Evolutionary conservation across 2,113 vertebrate species (phyloP).

Genomic region (Gnathonemus echidnorhynchus): DNA sequence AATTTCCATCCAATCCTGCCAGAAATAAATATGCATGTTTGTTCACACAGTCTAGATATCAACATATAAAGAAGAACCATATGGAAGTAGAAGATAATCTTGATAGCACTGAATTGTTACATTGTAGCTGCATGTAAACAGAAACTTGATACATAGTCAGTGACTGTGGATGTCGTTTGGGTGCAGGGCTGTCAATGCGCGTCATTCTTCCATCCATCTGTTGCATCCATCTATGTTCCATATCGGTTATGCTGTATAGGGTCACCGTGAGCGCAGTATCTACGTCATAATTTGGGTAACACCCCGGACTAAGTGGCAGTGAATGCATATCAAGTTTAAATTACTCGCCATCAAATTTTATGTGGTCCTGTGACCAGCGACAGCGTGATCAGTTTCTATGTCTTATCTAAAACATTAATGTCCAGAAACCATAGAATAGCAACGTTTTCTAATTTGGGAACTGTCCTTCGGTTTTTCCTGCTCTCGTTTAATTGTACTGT

Average conservation of each 20-base stretch:
- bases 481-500: slow-evolving; percentile 2
- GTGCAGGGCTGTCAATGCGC: background rate
- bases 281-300: background rate
- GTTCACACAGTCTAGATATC: background rate
- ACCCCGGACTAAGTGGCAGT: background rate
- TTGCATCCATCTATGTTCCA: background rate
- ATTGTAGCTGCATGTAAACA: background rate
- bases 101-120: background rate
- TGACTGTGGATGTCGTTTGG: background rate
- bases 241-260: background rate
- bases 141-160: background rate
- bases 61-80: background rate
- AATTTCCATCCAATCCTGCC: background rate
- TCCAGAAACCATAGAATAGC: slow-evolving; percentile 6
- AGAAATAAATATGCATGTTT: background rate
- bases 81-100: background rate
- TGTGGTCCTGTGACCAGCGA: background rate
- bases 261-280: background rate
- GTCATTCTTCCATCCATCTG: background rate
- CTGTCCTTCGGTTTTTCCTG: background rate
- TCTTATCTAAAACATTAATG: background rate
- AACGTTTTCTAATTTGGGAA: slow-evolving; percentile 7
- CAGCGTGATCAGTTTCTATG: background rate
- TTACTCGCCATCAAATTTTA: background rate
- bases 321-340: background rate